A percentile compares a stretch with the other conserved stretches of the same genome.
Conservation (phyloP, 2,888 invertebrate species). For the Sabatieria punctata region DNA sequence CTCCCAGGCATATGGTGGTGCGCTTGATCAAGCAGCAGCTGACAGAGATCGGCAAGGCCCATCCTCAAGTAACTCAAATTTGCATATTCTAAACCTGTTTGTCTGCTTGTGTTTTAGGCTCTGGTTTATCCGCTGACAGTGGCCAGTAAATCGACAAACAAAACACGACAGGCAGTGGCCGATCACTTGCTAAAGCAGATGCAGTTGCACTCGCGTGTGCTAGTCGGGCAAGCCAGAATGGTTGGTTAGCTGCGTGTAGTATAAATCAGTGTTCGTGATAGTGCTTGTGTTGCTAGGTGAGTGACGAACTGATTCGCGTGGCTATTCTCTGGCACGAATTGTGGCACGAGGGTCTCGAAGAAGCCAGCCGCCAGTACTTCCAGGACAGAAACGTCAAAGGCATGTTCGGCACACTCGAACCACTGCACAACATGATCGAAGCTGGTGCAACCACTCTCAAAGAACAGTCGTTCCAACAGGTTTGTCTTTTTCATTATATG, state of each 20-base stretch:
- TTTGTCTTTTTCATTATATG: conserved; percentile 7
- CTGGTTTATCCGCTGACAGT: conserved; percentile 92
- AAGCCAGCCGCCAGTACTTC: conserved; percentile 56
- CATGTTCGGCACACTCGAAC: conserved; percentile 88
- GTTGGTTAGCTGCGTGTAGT: conserved; percentile 38
- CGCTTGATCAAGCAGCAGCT: conserved; percentile 76
- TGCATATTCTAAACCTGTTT: conserved; percentile 4
- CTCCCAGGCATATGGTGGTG: conserved; percentile 67
- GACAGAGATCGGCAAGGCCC: conserved; percentile 88
- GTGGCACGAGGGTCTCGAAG: conserved; percentile 83
- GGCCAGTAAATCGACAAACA: conserved; percentile 78
- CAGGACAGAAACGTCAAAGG: conserved; percentile 86
- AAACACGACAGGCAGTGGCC: conserved; percentile 67
- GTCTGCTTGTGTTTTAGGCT: conserved; percentile 40
- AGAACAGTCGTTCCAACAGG: conserved; percentile 84
- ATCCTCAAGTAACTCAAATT: conserved; percentile 52
- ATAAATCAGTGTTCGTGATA: conserved; percentile 1
- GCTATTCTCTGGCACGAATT: conserved; percentile 98
- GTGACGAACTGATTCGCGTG: conserved; percentile 87
- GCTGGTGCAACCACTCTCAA: conserved; percentile 85
- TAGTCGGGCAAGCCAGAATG: conserved; percentile 89
- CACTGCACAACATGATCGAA: conserved; percentile 80
- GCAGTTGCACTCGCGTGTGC: conserved; percentile 73
- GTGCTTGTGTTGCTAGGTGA: conserved; percentile 38
- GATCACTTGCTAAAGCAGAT: conserved; percentile 83